A percentile compares a stretch with the other conserved stretches of the same genome.
These are phyloP conservation scores for Epistrophe eligans DNA, from an alignment of 2,888 invertebrate species.

Conservation along the genomic window DNA sequence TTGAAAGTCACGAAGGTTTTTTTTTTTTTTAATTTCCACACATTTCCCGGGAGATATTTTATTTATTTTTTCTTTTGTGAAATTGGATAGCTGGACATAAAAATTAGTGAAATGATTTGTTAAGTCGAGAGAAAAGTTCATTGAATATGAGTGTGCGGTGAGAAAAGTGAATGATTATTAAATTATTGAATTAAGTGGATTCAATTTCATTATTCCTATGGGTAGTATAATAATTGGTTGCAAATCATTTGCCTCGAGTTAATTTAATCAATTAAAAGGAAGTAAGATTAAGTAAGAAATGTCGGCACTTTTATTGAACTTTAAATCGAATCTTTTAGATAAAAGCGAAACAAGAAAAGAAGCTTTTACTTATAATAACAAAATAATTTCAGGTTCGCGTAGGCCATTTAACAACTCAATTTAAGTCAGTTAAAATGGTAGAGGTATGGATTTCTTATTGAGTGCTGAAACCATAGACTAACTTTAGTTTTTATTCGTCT, in stretches of 20 bases:
- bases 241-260: constrained; percentile 15
- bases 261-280: constrained; percentile 16
- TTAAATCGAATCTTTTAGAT: not conserved
- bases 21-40: constrained; percentile 25
- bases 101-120: constrained; percentile 53
- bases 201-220: constrained; percentile 19
- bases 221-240: constrained; percentile 34
- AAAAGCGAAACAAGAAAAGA: not conserved
- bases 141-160: constrained; percentile 3
- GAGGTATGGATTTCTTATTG: no score
- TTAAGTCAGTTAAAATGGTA: no score
- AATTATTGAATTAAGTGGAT: constrained; percentile 48
- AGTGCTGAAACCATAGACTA: no score
- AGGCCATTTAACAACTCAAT: no score
- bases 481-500: no score
- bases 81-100: constrained; percentile 26
- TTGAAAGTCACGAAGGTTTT: constrained; percentile 59
- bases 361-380: no score
- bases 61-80: constrained; percentile 16
- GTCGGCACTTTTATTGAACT: not conserved
- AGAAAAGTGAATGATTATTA: constrained; percentile 16
- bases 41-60: constrained; percentile 25
- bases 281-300: not conserved
- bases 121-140: constrained; percentile 43
- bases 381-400: no score